phyloP scores from a whole-genome alignment of 1,140 invertebrate species.

The Bombus confusus region DNA sequence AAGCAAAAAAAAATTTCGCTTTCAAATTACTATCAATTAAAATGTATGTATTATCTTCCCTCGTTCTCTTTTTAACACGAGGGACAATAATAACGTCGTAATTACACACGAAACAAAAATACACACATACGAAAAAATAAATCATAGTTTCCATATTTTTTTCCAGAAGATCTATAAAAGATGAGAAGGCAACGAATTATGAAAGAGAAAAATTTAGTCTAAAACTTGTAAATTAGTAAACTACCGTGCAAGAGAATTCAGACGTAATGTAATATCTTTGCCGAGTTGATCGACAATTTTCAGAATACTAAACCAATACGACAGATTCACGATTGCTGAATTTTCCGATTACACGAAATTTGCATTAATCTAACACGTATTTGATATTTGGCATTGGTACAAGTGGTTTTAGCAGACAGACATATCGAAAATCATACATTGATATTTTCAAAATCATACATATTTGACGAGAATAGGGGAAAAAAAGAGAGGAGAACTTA shows the following conservation, averaged over 20 bases:
- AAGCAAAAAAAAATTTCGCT: too few species aligned
- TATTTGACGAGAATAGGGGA: not conserved
- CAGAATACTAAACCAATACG: not conserved
- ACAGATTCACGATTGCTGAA: not conserved
- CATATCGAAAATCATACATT: not conserved
- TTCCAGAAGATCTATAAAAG: not conserved
- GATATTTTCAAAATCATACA: not conserved
- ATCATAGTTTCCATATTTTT: not conserved
- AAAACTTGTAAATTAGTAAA: not conserved
- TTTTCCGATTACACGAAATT: constrained; percentile 53
- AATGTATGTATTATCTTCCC: not conserved
- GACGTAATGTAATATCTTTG: not conserved
- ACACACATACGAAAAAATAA: not conserved
- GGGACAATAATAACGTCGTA: not conserved
- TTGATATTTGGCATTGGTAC: not conserved
- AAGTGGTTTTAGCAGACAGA: not conserved
- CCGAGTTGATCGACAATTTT: not conserved
- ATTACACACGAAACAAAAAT: not conserved
- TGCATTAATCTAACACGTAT: constrained; percentile 10
- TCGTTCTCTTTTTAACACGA: not conserved
- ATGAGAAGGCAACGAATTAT: not conserved
- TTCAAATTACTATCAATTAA: too few species aligned
- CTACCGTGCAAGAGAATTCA: not conserved
- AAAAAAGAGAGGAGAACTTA: not conserved
- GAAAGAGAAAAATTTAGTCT: too few species aligned